These are phyloP conservation scores for Harpalus rubripes DNA, from an alignment of 2,888 invertebrate species.

Conservation along the genomic window DNA sequence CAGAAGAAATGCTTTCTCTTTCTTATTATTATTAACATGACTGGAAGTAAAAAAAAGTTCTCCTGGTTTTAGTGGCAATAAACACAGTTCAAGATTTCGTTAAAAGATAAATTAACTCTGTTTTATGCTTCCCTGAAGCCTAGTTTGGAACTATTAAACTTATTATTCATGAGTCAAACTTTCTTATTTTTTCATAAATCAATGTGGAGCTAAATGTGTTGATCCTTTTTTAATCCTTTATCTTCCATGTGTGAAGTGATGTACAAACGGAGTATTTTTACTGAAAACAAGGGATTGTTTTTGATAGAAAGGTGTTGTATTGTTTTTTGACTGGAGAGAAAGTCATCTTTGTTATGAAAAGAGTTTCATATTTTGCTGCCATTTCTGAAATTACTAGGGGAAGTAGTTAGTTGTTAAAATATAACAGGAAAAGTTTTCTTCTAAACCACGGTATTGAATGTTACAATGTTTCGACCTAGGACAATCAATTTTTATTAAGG, in stretches of 20 bases:
- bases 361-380: no score
- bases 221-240: neutral
- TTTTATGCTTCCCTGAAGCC: constrained; percentile 33
- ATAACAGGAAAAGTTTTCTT: no score
- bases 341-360: constrained; percentile 34
- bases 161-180: constrained; percentile 18
- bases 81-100: constrained; percentile 44
- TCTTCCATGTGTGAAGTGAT: constrained; percentile 72
- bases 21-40: neutral
- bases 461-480: no score
- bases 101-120: constrained; percentile 36
- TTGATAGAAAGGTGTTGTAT: neutral
- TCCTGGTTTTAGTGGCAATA: constrained; percentile 35
- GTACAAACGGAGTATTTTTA: constrained; percentile 71
- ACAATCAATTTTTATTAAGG: no score
- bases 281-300: neutral
- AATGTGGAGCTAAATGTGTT: neutral
- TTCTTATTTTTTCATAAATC: neutral
- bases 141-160: constrained; percentile 36
- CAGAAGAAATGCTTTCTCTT: neutral
- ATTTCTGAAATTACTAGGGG: no score
- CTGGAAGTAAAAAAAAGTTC: neutral
- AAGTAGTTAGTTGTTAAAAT: no score
- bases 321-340: neutral
- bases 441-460: no score